These are phyloP conservation scores for Liodrosophila aerea DNA, from an alignment of 2,888 invertebrate species.

Conservation along the genomic window DNA sequence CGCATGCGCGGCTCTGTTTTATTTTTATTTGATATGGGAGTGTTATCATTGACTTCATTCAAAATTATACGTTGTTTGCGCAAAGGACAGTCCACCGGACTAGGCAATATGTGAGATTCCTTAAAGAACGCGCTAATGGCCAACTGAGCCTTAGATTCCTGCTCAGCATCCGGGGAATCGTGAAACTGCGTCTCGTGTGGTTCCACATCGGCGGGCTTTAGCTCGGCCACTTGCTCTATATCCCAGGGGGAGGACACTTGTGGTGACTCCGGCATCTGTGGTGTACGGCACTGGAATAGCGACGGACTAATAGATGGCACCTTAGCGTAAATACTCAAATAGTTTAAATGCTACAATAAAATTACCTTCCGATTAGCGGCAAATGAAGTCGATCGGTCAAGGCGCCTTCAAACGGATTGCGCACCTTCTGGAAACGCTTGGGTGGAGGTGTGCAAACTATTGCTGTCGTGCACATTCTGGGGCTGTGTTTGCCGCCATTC, in stretches of 20 bases:
- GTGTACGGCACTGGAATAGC: slow-evolving; percentile 75
- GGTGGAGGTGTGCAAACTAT: slow-evolving; percentile 83
- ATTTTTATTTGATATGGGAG: slow-evolving; percentile 72
- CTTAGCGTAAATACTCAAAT: too few species aligned
- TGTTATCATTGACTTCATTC: slow-evolving; percentile 67
- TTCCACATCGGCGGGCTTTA: slow-evolving; percentile 86
- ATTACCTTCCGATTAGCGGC: slow-evolving; percentile 84
- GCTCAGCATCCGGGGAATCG: slow-evolving; percentile 84
- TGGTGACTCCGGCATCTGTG: slow-evolving; percentile 68
- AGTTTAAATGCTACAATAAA: slow-evolving; percentile 19
- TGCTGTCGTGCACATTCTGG: slow-evolving; percentile 36
- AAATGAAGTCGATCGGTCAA: slow-evolving; percentile 85
- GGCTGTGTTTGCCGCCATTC: slow-evolving; percentile 65
- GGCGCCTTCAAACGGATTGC: slow-evolving; percentile 86
- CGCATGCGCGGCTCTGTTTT: slow-evolving; percentile 56
- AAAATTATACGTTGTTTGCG: slow-evolving; percentile 80
- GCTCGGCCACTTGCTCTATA: slow-evolving; percentile 86
- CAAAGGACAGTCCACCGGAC: slow-evolving; percentile 81
- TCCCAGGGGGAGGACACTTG: slow-evolving; percentile 84
- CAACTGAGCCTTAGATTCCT: slow-evolving; percentile 85
- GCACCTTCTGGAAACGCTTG: slow-evolving; percentile 84
- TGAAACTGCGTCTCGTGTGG: slow-evolving; percentile 84
- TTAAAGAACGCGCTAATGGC: slow-evolving; percentile 84
- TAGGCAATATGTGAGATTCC: slow-evolving; percentile 81
- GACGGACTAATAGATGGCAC: slow-evolving; percentile 75